These are phyloP conservation scores for Petrolisthes cinctipes DNA, from an alignment of 2,888 invertebrate genomes.

Conservation along the genomic window DNA sequence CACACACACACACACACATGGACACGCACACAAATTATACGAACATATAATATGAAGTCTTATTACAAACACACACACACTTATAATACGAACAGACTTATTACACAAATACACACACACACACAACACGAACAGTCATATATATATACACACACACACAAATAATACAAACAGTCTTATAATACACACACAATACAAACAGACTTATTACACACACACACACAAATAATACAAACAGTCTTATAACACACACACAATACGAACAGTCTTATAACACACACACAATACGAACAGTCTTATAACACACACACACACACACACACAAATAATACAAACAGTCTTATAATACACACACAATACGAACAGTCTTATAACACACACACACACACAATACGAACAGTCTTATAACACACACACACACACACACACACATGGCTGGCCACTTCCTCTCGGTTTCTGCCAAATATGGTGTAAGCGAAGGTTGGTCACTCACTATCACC, in stretches of 20 bases:
- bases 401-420: neutral
- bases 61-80: neutral
- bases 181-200: neutral
- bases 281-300: neutral
- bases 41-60: neutral
- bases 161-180: too few relatives aligned
- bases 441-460: slow-evolving; percentile 50
- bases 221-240: neutral
- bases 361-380: too few relatives aligned
- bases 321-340: neutral
- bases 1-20: too few relatives aligned
- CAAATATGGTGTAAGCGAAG: slow-evolving; percentile 45
- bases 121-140: neutral
- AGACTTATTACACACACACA: neutral
- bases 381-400: neutral
- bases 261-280: too few relatives aligned
- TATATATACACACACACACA: neutral
- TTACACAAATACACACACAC: neutral
- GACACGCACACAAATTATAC: too few relatives aligned
- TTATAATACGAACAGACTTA: neutral
- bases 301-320: neutral
- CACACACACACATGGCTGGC: slow-evolving; percentile 21
- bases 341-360: neutral
- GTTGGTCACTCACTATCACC: slow-evolving; percentile 32
- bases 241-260: neutral